Percentiles rank a stretch among this genome's conserved stretches.
These are phyloP conservation scores for Chiropotes sagulatus DNA, from an alignment of 2,797 vertebrate genomes.

Conservation along the genomic window DNA sequence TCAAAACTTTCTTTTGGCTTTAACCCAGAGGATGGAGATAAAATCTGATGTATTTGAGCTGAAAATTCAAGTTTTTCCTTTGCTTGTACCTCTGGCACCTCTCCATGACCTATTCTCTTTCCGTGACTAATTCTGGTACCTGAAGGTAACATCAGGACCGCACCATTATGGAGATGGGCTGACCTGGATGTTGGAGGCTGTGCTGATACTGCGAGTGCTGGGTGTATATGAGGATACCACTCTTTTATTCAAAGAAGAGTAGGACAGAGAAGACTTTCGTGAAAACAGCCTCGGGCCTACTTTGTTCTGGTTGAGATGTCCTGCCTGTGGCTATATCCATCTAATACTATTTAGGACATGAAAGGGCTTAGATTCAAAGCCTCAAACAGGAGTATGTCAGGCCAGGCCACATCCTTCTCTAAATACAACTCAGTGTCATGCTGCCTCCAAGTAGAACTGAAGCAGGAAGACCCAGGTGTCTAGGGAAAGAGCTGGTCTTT, in stretches of 20 bases:
- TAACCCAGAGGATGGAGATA: not conserved
- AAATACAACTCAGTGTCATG: not conserved
- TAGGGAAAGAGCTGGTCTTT: not conserved
- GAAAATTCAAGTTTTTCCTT: not conserved
- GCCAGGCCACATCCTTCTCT: not conserved
- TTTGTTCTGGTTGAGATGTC: not conserved
- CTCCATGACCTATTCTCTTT: not conserved
- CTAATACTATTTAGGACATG: constrained; percentile 5
- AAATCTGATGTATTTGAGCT: not conserved
- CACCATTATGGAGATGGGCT: not conserved
- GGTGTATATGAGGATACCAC: not conserved
- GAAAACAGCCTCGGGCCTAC: not conserved
- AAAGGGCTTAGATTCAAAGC: not conserved
- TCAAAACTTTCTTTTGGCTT: not conserved
- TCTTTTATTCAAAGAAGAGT: not conserved
- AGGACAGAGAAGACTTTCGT: not conserved
- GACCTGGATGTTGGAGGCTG: not conserved
- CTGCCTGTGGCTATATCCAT: not conserved
- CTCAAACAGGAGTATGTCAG: not conserved
- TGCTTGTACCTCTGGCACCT: not conserved
- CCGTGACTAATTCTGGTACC: not conserved
- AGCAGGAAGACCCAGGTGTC: not conserved
- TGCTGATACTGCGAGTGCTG: not conserved
- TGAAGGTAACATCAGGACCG: not conserved
- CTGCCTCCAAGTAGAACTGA: not conserved